Evolutionary conservation across 2,888 invertebrate genomes (phyloP).

Genomic region (Nomada goodeniana): DNA sequence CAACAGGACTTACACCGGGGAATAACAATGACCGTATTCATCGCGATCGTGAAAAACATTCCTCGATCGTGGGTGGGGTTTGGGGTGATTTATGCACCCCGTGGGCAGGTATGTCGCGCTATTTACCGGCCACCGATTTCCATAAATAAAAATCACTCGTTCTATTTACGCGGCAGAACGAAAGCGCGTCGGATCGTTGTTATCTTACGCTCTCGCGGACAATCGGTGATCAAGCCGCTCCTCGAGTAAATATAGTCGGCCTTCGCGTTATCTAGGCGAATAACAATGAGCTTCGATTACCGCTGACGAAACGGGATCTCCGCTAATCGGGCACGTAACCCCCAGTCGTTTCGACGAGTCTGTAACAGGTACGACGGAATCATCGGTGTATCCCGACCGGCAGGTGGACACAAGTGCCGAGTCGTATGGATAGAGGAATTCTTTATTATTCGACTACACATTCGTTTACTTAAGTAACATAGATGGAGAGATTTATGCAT

Average conservation of each 20-base stretch:
- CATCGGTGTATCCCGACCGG: no score
- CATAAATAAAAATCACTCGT: conserved; percentile 40
- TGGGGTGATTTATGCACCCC: conserved; percentile 35
- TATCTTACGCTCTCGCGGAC: conserved; percentile 37
- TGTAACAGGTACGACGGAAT: neutral
- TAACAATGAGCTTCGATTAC: conserved; percentile 55
- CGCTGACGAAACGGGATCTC: conserved; percentile 34
- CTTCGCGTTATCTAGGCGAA: conserved; percentile 27
- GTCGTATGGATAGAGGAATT: no score
- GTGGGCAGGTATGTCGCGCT: conserved; percentile 36
- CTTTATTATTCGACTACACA: no score
- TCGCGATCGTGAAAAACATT: conserved; percentile 38
- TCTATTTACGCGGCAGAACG: conserved; percentile 6
- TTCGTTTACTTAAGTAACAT: no score
- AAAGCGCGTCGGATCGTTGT: conserved; percentile 20
- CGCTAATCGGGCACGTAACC: conserved; percentile 37
- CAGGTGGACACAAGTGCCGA: no score
- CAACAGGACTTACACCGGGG: conserved; percentile 41
- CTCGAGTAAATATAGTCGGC: conserved; percentile 45
- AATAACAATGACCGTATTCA: conserved; percentile 67
- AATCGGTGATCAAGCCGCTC: conserved; percentile 39
- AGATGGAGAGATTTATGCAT: no score
- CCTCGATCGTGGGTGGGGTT: conserved; percentile 1
- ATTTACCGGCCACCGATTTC: conserved; percentile 23
- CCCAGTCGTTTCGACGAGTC: conserved; percentile 3